These are phyloP conservation scores for Amphiprion percula DNA, from an alignment of 2,113 vertebrate genomes.

Conservation along the genomic window DNA sequence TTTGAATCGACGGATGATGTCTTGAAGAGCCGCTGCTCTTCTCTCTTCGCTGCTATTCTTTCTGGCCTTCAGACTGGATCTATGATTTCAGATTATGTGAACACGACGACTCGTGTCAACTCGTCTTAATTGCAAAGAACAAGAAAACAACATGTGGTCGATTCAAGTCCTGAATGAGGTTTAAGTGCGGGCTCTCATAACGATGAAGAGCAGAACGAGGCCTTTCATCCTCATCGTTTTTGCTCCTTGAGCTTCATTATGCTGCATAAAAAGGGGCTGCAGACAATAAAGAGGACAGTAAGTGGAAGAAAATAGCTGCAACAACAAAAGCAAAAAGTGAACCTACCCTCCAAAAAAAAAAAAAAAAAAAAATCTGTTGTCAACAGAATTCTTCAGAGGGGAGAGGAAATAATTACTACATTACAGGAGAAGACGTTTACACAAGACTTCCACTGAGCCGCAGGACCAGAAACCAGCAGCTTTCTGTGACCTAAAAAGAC, in stretches of 20 bases:
- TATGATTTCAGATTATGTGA: not conserved
- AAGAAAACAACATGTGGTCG: not conserved
- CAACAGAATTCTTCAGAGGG: conserved; percentile 26
- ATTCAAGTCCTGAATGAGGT: not conserved
- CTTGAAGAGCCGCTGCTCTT: no score
- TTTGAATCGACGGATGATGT: no score
- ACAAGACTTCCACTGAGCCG: conserved; percentile 36
- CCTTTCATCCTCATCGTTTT: not conserved
- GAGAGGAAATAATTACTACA: conserved; percentile 64
- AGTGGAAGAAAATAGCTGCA: conserved; percentile 32
- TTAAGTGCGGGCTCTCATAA: not conserved
- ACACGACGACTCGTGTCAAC: not conserved
- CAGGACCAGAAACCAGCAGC: conserved; percentile 21
- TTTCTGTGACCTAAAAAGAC: conserved; percentile 47
- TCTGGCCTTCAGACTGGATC: not conserved
- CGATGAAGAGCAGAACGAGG: not conserved
- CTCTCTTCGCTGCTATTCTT: no score
- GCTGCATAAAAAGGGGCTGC: not conserved
- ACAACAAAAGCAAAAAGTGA: conserved; percentile 52
- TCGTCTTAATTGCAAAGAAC: not conserved
- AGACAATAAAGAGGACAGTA: conserved; percentile 12
- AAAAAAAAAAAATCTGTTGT: conserved; percentile 29
- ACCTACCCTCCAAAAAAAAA: not conserved
- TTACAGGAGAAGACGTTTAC: conserved; percentile 44
- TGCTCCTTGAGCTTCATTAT: conserved; percentile 3